Base-by-base conservation (phyloP, 2,888 invertebrate genomes). In the Athalia circularis region DNA sequence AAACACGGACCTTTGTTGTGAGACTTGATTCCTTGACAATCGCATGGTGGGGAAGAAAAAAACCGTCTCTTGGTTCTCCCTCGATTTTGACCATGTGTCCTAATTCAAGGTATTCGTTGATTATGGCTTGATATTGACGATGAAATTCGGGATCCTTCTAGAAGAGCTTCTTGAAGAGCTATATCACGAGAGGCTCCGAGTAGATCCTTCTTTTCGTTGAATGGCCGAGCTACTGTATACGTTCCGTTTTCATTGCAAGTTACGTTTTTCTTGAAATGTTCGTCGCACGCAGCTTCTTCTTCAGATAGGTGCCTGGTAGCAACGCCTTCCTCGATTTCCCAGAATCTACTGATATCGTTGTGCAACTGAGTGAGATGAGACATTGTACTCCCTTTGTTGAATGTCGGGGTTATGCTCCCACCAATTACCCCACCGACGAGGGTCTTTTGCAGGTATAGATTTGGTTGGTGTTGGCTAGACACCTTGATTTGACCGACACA, bases 211-310 rank as follows among this genome's bases (percentile, higher is more conserved):
- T n/a, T 13, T 7, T 45, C 68, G 4, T 77, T 78, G 54, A 81
- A 80, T 9, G 77, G 77, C n/a, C 77, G 50, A 62, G 77, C 78
- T 11, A 80, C 80, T 2, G 62, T 50, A 15, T 80, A 80, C 6
- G 79, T 70, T 15, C 80, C 79, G 50, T 57, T 61, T 7, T 59
- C 3, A 13, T 79, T 70, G 5, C 80, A 79, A 0, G 64, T 79
- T 5, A 77, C 75, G 57, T 79, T 57, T 48, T 65, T 70, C 6
- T 43, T 64, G 47, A 77, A 80, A 67, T 80, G 76, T 11, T 15
- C 61, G 67, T 81, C 81, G 43, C 79, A 81, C 6, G 67, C 15
- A 29, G 43, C 7, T n/a, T 80, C 80, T n/a, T 77, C 72, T n/a
- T 15, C n/a, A 5, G 79, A 77, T n/a, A 67, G 50, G 7, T 52